Conservation (phyloP, 2,797 vertebrate genomes). For the Centroberyx gerrardi region DNA sequence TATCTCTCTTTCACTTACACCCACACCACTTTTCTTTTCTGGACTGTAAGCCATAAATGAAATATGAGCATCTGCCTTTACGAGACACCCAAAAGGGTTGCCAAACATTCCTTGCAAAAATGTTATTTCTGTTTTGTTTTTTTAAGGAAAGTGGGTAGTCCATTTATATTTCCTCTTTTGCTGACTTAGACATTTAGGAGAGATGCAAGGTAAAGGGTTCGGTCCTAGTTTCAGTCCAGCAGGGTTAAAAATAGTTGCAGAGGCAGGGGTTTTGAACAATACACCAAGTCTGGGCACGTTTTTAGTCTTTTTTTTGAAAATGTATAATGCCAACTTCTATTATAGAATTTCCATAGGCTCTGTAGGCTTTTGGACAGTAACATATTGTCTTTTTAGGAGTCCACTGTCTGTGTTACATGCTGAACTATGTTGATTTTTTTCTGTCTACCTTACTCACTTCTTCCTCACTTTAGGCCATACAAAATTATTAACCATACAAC, state of each 20-base stretch:
- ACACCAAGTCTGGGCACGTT: no score
- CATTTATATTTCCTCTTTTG: background rate
- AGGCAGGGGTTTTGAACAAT: background rate
- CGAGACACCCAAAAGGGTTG: background rate
- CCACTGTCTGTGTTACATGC: no score
- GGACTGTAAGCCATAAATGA: constrained; percentile 10
- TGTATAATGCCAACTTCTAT: no score
- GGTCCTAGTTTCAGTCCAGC: constrained; percentile 7
- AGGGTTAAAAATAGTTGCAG: background rate
- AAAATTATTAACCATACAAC: constrained; percentile 13
- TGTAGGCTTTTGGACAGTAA: no score
- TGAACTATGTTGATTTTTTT: no score
- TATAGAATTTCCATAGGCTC: no score
- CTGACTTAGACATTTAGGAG: background rate
- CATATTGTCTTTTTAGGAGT: no score
- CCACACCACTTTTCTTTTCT: no score
- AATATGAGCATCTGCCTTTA: constrained; percentile 28
- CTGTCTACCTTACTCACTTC: no score
- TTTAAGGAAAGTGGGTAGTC: constrained; percentile 23
- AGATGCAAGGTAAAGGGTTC: background rate
- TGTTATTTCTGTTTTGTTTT: constrained; percentile 21
- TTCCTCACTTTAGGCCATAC: no score
- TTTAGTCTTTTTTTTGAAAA: no score
- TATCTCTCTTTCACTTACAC: background rate
- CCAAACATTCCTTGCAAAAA: background rate